Evolutionary conservation across 2,888 invertebrate genomes (phyloP).

Genomic region (Chalcis sispes): DNA sequence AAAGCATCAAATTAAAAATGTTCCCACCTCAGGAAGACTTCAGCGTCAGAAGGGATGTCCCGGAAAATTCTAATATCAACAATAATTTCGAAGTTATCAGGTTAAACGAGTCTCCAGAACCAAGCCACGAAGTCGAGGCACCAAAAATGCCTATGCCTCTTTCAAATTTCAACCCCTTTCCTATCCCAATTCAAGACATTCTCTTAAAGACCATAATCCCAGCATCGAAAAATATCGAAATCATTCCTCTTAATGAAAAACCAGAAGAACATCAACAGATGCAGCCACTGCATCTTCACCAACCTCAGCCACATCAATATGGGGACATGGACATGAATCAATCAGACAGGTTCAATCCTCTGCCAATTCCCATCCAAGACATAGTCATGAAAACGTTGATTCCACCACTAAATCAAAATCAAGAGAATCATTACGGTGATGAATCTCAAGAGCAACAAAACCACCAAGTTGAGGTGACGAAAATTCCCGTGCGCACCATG

Average conservation of each 20-base stretch:
- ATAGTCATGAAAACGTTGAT: constrained; percentile 51
- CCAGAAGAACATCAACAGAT: constrained; percentile 9
- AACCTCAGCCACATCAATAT: constrained; percentile 3
- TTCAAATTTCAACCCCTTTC: constrained; percentile 41
- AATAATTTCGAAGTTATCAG: constrained; percentile 50
- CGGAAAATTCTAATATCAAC: not conserved
- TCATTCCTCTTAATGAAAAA: constrained; percentile 40
- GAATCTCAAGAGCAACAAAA: constrained; percentile 33
- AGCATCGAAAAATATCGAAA: constrained; percentile 46
- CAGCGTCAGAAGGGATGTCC: not conserved
- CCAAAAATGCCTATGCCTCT: constrained; percentile 49
- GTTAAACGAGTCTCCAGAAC: constrained; percentile 47
- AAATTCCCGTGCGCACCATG: constrained; percentile 41
- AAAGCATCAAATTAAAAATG: constrained; percentile 53
- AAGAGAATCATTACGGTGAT: constrained; percentile 16
- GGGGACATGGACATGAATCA: constrained; percentile 25
- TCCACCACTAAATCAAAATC: constrained; percentile 42
- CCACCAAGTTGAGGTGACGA: constrained; percentile 47
- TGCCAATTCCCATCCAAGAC: constrained; percentile 51
- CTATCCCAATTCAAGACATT: constrained; percentile 52
- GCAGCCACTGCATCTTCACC: constrained; percentile 17
- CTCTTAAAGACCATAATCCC: constrained; percentile 47
- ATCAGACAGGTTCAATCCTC: constrained; percentile 40
- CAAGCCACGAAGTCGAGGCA: constrained; percentile 51
- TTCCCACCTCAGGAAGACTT: constrained; percentile 52